Evolutionary conservation across 2,113 vertebrate genomes (phyloP).

Genomic region (Centropus unirufus): DNA sequence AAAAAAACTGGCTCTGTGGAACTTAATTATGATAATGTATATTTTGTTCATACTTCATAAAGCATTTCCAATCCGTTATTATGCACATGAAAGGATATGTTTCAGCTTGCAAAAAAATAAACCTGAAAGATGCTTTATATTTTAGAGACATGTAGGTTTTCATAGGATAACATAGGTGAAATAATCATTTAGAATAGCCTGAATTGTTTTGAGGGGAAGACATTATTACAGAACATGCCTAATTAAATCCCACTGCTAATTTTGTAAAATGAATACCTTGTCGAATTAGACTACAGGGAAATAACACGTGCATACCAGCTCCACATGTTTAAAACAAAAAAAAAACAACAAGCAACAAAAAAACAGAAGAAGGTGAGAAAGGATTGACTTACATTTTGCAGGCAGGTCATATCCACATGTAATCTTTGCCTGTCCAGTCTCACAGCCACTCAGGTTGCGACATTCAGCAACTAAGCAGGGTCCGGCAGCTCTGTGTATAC

Average conservation of each 20-base stretch:
- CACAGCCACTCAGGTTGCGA: constrained; percentile 90
- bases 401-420: constrained; percentile 96
- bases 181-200: constrained; percentile 5
- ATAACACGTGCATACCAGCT: background rate
- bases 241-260: constrained; percentile 60
- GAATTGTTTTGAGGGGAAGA: constrained; percentile 35
- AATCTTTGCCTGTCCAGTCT: constrained; percentile 95
- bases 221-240: constrained; percentile 5
- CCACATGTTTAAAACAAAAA: background rate
- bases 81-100: constrained; percentile 12
- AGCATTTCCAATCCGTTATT: constrained; percentile 40
- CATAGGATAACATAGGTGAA: background rate
- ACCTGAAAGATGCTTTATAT: background rate
- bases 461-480: constrained; percentile 93
- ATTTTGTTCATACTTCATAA: constrained; percentile 62
- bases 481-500: constrained; percentile 96
- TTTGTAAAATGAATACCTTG: constrained; percentile 39
- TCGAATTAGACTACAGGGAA: constrained; percentile 6
- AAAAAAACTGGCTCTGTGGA: constrained; percentile 51
- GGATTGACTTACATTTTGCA: constrained; percentile 89
- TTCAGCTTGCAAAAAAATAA: constrained; percentile 21
- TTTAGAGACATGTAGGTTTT: background rate
- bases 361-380: background rate
- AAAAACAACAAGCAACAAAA: too few relatives aligned
- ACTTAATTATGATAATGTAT: constrained; percentile 65